phyloP scores from a whole-genome alignment of 2,797 vertebrate genomes.

The Chelidonichthys spinosus region DNA sequence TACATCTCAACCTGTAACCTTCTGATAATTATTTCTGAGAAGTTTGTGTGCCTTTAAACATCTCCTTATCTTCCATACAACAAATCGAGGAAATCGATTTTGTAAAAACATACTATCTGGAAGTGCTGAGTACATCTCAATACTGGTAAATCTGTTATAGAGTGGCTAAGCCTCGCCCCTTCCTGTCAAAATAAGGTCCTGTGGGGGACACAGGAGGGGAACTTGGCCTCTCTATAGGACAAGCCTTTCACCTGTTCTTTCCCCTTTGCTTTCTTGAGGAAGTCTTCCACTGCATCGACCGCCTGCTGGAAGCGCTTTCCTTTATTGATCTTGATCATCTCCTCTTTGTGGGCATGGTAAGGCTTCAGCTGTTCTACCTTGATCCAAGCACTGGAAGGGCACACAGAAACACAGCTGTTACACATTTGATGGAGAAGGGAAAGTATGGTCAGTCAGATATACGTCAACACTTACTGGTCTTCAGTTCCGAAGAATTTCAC shows the following conservation, averaged over 20 bases:
- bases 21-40: not conserved
- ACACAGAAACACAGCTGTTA: constrained; percentile 38
- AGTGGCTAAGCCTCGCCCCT: too few relatives aligned
- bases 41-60: not conserved
- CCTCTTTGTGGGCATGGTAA: constrained; percentile 97
- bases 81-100: not conserved
- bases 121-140: not conserved
- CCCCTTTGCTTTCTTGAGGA: constrained; percentile 94
- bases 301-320: constrained; percentile 99
- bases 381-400: constrained; percentile 93
- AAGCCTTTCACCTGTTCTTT: constrained; percentile 90
- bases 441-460: not conserved
- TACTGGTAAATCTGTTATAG: too few relatives aligned
- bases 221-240: too few relatives aligned
- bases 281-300: constrained; percentile 97
- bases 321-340: constrained; percentile 99
- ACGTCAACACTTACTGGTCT: constrained; percentile 92
- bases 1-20: not conserved
- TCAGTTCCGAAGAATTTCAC: constrained; percentile 99
- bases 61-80: not conserved
- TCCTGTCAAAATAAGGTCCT: too few relatives aligned
- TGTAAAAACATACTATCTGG: not conserved
- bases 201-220: too few relatives aligned
- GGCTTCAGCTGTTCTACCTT: constrained; percentile 99
- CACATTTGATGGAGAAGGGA: not conserved